Base-by-base conservation (phyloP, 2,113 vertebrate species). In the Serinus canaria region DNA sequence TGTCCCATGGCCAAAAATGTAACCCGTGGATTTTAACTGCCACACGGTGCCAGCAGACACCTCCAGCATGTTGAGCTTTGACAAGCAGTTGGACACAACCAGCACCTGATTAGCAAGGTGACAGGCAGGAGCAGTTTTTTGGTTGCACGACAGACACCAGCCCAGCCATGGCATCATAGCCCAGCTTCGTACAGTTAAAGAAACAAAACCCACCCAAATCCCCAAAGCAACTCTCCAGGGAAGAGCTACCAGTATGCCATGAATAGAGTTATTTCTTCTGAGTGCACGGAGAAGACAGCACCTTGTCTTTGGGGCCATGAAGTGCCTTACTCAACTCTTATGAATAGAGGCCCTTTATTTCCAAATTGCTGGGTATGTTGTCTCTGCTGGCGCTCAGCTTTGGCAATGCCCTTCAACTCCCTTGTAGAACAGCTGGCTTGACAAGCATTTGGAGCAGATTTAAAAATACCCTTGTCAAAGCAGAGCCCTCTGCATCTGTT, bases 401-500 rank as follows among this genome's bases (percentile, higher is more conserved):
- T 64, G 58, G 70, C 92, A 58, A 1, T 41, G 94, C 58, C 75
- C 85, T 87, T 87, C 82, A 35, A 7, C 39, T 52, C 2, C 2
- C 69, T 21, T 37, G 41, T 13, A 33, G 75, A 69, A 58, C 82
- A 94, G 85, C 88, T 76, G 90, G 70, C 82, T 76, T 31, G 78
- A 68, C 46, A 18, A 37, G 75, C 41, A 1, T 79, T 91, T 28
- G 67, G 75, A 77, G 72, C 0, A 0, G 49, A 28, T 87, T 93
- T 85, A 93, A 94, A 94, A 87, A 89, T 79, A 49, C 67, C 25
- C 20, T 18, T 60, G 49, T 83, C 58, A 58, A 39, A 68, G 87
- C 67, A 35, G 66, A 66, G 46, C 90, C 73, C 0, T 0, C 19
- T 43, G 75, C 85, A 66, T 90, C 88, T 93, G 82, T 52, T 25